phyloP scores from a whole-genome alignment of 2,888 invertebrate genomes.

The Tryphoninae sp. region DNA sequence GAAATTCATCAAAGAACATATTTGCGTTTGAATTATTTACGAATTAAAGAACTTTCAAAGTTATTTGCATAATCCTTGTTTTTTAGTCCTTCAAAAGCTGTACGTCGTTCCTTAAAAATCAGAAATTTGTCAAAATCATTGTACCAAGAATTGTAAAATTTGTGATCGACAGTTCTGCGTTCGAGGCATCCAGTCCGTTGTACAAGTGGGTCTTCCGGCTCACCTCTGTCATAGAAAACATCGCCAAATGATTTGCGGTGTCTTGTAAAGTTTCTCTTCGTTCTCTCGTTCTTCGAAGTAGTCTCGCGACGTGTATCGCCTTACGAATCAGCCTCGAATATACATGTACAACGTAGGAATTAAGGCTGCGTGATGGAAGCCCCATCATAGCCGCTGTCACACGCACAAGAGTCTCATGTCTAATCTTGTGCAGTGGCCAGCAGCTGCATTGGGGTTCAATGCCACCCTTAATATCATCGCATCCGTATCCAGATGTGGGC shows the following conservation, averaged over 20 bases:
- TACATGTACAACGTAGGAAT: conserved; percentile 78
- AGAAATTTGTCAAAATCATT: too few species aligned
- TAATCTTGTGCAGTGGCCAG: conserved; percentile 99
- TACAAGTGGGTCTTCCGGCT: conserved; percentile 53
- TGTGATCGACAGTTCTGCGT: conserved; percentile 20
- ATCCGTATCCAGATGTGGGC: not conserved
- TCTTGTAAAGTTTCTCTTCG: conserved; percentile 15
- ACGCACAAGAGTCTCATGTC: conserved; percentile 97
- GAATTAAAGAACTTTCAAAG: too few species aligned
- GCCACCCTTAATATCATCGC: conserved; percentile 20
- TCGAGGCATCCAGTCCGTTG: conserved; percentile 13
- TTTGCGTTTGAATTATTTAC: too few species aligned
- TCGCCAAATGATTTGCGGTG: conserved; percentile 41
- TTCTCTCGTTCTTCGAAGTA: too few species aligned
- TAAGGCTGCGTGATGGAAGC: conserved; percentile 82
- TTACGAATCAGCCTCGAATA: conserved; percentile 38
- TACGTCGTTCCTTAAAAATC: too few species aligned
- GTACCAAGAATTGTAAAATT: not conserved
- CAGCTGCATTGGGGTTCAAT: conserved; percentile 94
- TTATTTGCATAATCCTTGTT: too few species aligned
- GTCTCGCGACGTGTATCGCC: conserved; percentile 49
- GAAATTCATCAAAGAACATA: too few species aligned
- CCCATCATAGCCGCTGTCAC: conserved; percentile 99
- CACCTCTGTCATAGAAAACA: conserved; percentile 41
- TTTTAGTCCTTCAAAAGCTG: too few species aligned